Evolutionary conservation across 2,888 invertebrate genomes (phyloP), one percentile per base, ranked within the genome.

Genomic region (Eupithecia vulgata): DNA sequence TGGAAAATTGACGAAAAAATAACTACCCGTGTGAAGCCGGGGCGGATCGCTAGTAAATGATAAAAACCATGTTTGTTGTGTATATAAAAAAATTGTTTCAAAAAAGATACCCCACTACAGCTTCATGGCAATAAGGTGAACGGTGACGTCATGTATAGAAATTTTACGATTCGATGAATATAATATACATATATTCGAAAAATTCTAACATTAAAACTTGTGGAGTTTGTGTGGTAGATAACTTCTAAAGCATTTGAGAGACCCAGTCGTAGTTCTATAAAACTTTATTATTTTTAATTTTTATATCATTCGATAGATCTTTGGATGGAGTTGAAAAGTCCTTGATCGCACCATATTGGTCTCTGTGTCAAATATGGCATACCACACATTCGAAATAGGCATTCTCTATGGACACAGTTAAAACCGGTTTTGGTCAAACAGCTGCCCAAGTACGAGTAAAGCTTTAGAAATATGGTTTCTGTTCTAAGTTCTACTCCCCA

Each of bases 261-360:
- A n/a, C n/a, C n/a, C 2, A 57, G 13, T 52, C 52, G 4, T 52
- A 21, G 5, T 25, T 12, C 12, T 5, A 25, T 12, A 21, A 52
- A 25, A 52, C 21, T n/a, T 1, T 52, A 48, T 15, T 30, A 30
- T 30, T 30, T n/a, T n/a, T n/a, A n/a, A n/a, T n/a, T n/a, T n/a
- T n/a, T n/a, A n/a, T n/a, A n/a, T n/a, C 45, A 52, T 21, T 10
- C 10, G 52, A 52, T 52, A 57, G 3, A 57, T 57, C 21, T 57
- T 76, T 78, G 64, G 67, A 75, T 78, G 7, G 30, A 61, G 17
- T 34, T 34, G 61, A 64, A 21, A 35, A 57, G 25, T 1, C 57
- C 62, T 37, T 64, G 37, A 64, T 64, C 35, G 62, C 12, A 25
- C 62, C n/a, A 35, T 37, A n/a, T 10, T n/a, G 62, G 62, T n/a